Conservation (phyloP, 2,888 invertebrate genomes). For the Brachycybe producta region DNA sequence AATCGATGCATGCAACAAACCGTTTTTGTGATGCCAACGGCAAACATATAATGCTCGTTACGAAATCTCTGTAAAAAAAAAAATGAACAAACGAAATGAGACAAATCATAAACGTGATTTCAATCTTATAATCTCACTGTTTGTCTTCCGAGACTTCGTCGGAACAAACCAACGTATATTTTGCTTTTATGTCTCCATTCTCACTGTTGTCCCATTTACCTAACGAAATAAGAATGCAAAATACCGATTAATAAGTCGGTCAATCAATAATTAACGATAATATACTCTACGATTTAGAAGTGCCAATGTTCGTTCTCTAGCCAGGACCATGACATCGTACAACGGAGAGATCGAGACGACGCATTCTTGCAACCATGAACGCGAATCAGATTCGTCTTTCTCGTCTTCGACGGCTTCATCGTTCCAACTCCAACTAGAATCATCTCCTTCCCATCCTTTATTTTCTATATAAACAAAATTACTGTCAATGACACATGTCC, state of each 20-base stretch:
- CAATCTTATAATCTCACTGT: not conserved
- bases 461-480: too few relatives aligned
- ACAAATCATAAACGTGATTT: too few relatives aligned
- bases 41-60: conserved; percentile 41
- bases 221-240: conserved; percentile 25
- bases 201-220: conserved; percentile 45
- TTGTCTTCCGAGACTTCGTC: conserved; percentile 2
- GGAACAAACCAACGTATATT: conserved; percentile 14
- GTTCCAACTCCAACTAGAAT: not conserved
- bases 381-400: conserved; percentile 1
- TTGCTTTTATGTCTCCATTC: conserved; percentile 20
- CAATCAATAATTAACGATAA: not conserved
- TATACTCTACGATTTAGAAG: conserved; percentile 42
- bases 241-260: not conserved
- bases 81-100: conserved; percentile 4
- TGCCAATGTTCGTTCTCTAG: conserved; percentile 49
- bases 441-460: not conserved
- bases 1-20: conserved; percentile 14
- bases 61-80: conserved; percentile 36
- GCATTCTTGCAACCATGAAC: conserved; percentile 54
- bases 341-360: conserved; percentile 55
- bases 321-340: conserved; percentile 55
- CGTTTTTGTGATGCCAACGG: conserved; percentile 41
- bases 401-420: not conserved
- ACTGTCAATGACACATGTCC: too few relatives aligned